Conservation (phyloP, 1,140 invertebrate species). For the Cotesia glomerata region DNA sequence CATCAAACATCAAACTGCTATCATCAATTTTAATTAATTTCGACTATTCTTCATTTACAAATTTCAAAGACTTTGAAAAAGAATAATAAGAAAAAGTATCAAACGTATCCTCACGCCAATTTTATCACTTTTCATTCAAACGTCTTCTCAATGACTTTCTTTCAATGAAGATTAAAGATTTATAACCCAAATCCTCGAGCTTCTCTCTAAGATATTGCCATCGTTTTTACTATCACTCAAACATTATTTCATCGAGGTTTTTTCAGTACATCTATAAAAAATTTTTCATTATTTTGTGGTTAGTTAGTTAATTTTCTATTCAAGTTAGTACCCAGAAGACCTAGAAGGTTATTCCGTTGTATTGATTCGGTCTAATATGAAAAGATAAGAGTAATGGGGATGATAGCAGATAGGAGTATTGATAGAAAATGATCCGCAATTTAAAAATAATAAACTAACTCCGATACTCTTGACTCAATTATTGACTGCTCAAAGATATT, state of each 20-base stretch:
- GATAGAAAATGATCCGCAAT: too few relatives aligned
- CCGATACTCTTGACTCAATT: too few relatives aligned
- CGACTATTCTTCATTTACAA: not conserved
- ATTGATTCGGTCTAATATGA: too few relatives aligned
- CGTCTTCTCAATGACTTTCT: slow-evolving; percentile 10
- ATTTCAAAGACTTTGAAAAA: not conserved
- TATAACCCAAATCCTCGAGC: slow-evolving; percentile 45
- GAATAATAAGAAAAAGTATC: too few relatives aligned
- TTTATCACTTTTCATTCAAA: not conserved
- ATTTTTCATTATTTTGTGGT: not conserved
- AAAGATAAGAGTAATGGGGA: too few relatives aligned
- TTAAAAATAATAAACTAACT: too few relatives aligned
- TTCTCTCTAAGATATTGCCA: slow-evolving; percentile 50
- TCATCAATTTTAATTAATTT: not conserved
- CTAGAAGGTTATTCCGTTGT: too few relatives aligned
- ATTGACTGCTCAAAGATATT: too few relatives aligned
- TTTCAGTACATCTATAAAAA: not conserved
- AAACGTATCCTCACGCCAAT: not conserved
- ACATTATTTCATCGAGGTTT: not conserved
- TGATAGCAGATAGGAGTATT: too few relatives aligned
- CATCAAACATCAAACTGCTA: too few relatives aligned
- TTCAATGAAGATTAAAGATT: slow-evolving; percentile 45
- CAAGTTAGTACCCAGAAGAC: too few relatives aligned
- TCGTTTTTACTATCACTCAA: slow-evolving; percentile 35
- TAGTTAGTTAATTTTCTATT: too few relatives aligned